Base-by-base conservation (phyloP, 2,888 invertebrate genomes). In the Acleris sparsana region DNA sequence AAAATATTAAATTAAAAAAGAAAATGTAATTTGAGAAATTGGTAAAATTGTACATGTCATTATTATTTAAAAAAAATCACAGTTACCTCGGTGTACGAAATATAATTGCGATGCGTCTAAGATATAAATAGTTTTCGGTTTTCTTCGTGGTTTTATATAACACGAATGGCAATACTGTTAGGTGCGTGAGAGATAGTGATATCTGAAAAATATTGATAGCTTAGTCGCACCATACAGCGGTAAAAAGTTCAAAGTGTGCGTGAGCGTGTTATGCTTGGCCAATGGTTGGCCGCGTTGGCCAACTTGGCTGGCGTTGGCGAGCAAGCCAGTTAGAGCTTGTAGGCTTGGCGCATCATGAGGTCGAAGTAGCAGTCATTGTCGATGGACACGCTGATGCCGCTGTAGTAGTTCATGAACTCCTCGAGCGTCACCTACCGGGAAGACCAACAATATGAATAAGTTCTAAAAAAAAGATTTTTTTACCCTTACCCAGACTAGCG, bases 341-440 rank as follows among this genome's bases (percentile, higher is more conserved):
- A 99, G 1, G 97, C 96, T 78, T 97, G 97, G 67, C 98, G 95
- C 95, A 99, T 97, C 96, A 99, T 97, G 70, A 99, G 93, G 86
- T 98, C 98, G 84, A 99, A 99, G 85, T 97, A 99, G 62, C 96
- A 96, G 84, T 99, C 99, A 71, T 96, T 96, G 84, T 99, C 99
- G 74, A 99, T 97, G 0, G 98, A 98, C 48, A 98, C 98, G 84
- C 98, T 98, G 73, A 99, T 96, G 17, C 97, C 97, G 65, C 96
- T 94, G 91, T 99, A 99, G 87, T 99, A 99, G 88, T 98, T 97
- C 80, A 96, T 88, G 78, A 99, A 99, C 87, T 99, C 99, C 74
- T 98, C 98, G 74, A 95, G 94, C 0, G 98, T 98, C 16, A 99
- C 97, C 98, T 98, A 90, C 11, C 18, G 17, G 68, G 16, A 43